Evolutionary conservation across 2,113 vertebrate species (phyloP).

Genomic region (Daubentonia madagascariensis): DNA sequence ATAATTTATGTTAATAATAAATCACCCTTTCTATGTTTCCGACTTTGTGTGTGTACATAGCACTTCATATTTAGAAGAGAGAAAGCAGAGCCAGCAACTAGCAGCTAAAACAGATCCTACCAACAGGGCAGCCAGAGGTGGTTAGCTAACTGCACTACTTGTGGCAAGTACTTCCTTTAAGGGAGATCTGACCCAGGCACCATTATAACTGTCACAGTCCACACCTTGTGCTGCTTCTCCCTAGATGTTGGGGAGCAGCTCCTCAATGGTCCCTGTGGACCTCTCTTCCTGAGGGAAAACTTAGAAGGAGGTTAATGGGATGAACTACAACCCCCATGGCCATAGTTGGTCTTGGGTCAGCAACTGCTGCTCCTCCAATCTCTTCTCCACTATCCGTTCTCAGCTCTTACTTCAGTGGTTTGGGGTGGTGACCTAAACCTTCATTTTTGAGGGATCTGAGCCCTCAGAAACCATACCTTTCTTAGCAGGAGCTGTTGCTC

Average conservation of each 20-base stretch:
- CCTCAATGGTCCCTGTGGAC: background rate
- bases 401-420: background rate
- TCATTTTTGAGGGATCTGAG: background rate
- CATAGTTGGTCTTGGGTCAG: background rate
- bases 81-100: background rate
- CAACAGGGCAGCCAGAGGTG: background rate
- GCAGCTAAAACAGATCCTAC: background rate
- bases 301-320: background rate
- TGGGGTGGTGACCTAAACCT: background rate
- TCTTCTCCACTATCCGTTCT: background rate
- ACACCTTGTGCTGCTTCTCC: background rate
- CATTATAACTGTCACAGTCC: background rate
- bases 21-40: background rate
- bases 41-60: background rate
- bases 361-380: background rate
- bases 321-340: background rate
- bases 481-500: background rate
- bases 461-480: background rate
- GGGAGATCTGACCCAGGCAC: background rate
- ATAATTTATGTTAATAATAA: constrained; percentile 38
- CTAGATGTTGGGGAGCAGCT: background rate
- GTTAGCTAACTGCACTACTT: no score
- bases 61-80: background rate
- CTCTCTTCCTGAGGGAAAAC: background rate
- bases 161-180: background rate